Base-by-base conservation (phyloP, 2,113 vertebrate genomes). In the Archilochus colubris region DNA sequence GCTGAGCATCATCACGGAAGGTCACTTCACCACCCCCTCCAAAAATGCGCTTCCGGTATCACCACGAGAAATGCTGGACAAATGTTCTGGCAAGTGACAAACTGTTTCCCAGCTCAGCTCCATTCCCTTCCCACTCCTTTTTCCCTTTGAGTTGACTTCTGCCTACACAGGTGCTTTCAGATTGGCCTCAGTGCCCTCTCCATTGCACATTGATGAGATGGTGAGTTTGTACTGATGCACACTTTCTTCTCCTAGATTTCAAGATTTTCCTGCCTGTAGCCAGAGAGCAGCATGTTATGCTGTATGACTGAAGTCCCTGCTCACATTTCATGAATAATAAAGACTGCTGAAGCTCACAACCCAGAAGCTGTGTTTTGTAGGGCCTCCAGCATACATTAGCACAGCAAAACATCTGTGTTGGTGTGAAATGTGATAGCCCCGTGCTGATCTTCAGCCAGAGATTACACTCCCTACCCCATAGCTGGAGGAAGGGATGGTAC, bases 131-230 rank as follows among this genome's bases (percentile, higher is more conserved):
- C 86, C 76, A 91, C 76, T 31, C 15, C 64, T 88, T 90, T 82
- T 86, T 62, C 82, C 61, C 51, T 83, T 43, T 90, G 91, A 94
- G 76, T 88, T 28, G 28, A 58, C 70, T 89, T 91, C 92, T 91
- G 79, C 92, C 92, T 72, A 88, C 85, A 54, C 67, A 85, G 79
- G 81, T 69, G 43, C 68, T 85, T 87, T 43, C 64, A 79, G 79
- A 54, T 22, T 51, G 69, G 72, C 51, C 68, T 2, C 7, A 73
- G 53, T 66, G 59, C 43, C 72, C 76, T 51, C 59, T 89, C 64
- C 24, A 0, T 25, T 80, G 73, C 17, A 4, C 0, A 0, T 55
- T 58, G 72, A 31, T 36, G 75, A 75, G 58, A 38, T 53, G 79
- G 78, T 38, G 79, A 82, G 50, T 57, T 88, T 86, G 82, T 40